phyloP scores from a whole-genome alignment of 2,888 invertebrate genomes.

The Drepana falcataria region DNA sequence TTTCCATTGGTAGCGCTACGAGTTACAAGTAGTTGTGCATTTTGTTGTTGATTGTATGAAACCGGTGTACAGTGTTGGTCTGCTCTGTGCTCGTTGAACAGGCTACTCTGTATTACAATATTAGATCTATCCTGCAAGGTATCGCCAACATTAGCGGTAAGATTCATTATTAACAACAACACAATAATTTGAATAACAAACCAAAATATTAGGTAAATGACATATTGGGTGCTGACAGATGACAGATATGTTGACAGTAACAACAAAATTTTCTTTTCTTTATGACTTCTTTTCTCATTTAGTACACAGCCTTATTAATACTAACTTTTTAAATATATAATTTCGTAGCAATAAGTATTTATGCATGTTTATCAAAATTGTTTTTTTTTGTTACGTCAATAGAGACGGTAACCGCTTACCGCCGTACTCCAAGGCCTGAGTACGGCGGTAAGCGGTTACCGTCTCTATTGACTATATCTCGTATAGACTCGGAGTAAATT shows the following conservation, averaged over 20 bases:
- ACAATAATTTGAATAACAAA: constrained; percentile 23
- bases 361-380: too few species aligned
- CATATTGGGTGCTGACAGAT: constrained; percentile 1
- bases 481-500: too few species aligned
- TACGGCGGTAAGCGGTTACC: too few species aligned
- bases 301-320: too few species aligned
- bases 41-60: neutral
- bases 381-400: too few species aligned
- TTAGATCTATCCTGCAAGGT: neutral
- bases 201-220: constrained; percentile 4
- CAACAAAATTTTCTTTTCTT: too few species aligned
- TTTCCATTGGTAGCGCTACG: neutral
- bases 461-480: too few species aligned
- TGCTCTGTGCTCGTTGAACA: neutral
- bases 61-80: neutral
- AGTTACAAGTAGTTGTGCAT: neutral
- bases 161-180: constrained; percentile 24
- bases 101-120: neutral
- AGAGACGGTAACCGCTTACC: too few species aligned
- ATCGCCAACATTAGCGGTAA: constrained; percentile 4
- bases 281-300: too few species aligned
- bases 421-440: too few species aligned
- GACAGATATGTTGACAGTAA: neutral
- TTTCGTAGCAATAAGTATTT: too few species aligned
- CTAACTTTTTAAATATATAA: too few species aligned